These are phyloP conservation scores for Gnathonemus longibarbis DNA, from an alignment of 2,113 vertebrate species.

Conservation along the genomic window DNA sequence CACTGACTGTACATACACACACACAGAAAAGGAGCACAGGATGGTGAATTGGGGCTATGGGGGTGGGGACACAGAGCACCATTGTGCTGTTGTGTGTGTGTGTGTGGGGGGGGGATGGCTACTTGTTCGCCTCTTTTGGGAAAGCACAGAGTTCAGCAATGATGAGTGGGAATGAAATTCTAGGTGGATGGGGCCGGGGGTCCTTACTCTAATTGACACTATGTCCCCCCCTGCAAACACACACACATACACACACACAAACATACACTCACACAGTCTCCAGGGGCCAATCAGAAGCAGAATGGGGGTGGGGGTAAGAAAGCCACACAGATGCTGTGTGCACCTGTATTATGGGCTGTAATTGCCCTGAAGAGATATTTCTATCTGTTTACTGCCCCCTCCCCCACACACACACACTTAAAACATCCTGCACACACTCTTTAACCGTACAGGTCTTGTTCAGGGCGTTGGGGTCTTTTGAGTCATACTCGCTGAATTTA, in stretches of 20 bases:
- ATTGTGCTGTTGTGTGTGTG: conserved; percentile 20
- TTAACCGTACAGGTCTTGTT: conserved; percentile 69
- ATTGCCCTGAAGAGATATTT: conserved; percentile 69
- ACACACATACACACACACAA: conserved; percentile 41
- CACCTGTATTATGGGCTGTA: conserved; percentile 58
- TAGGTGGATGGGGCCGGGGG: conserved; percentile 61
- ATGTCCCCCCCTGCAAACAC: conserved; percentile 50
- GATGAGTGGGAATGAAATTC: conserved; percentile 49
- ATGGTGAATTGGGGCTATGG: conserved; percentile 52
- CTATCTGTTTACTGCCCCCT: conserved; percentile 53
- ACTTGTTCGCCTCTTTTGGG: conserved; percentile 1
- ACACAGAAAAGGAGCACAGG: neutral
- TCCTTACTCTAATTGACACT: conserved; percentile 74
- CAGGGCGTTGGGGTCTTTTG: conserved; percentile 52
- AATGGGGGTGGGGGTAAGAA: conserved; percentile 13
- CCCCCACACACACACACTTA: conserved; percentile 22
- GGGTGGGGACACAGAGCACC: conserved; percentile 53
- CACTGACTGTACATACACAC: neutral
- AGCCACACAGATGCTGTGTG: conserved; percentile 64
- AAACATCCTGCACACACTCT: conserved; percentile 43
- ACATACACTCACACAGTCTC: conserved; percentile 49
- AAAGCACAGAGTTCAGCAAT: conserved; percentile 3
- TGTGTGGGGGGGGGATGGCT: neutral
- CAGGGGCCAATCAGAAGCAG: conserved; percentile 61
- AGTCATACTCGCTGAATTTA: conserved; percentile 59